These are phyloP conservation scores for Acanthiza pusilla DNA, from an alignment of 2,797 vertebrate species.

Conservation along the genomic window DNA sequence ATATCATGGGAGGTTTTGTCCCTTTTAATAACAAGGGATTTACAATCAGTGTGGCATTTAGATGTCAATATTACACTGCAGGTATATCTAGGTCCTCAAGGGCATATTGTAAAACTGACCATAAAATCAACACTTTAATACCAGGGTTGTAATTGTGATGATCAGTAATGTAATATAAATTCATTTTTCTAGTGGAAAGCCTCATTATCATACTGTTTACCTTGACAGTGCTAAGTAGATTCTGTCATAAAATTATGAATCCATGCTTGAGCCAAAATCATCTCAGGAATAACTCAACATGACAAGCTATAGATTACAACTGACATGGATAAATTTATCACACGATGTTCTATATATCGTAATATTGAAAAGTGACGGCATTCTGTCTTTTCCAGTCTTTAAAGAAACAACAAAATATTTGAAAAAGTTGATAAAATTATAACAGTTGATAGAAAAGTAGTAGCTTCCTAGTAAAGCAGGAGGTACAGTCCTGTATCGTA, in stretches of 20 bases:
- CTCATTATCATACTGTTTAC: constrained; percentile 50
- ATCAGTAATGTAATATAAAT: constrained; percentile 26
- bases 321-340: neutral
- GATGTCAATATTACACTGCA: neutral
- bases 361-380: neutral
- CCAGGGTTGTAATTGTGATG: constrained; percentile 25
- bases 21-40: neutral
- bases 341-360: neutral
- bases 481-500: neutral
- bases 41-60: neutral
- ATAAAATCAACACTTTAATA: neutral
- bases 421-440: neutral
- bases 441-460: neutral
- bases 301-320: neutral
- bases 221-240: neutral
- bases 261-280: neutral
- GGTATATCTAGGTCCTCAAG: neutral
- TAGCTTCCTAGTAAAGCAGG: neutral
- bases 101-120: constrained; percentile 3
- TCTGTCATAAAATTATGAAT: neutral
- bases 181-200: constrained; percentile 38
- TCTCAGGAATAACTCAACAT: neutral
- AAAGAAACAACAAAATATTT: neutral
- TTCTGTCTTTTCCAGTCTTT: neutral
- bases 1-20: neutral